These are phyloP conservation scores for Lucifuga dentata DNA, from an alignment of 2,113 vertebrate species.

Conservation along the genomic window DNA sequence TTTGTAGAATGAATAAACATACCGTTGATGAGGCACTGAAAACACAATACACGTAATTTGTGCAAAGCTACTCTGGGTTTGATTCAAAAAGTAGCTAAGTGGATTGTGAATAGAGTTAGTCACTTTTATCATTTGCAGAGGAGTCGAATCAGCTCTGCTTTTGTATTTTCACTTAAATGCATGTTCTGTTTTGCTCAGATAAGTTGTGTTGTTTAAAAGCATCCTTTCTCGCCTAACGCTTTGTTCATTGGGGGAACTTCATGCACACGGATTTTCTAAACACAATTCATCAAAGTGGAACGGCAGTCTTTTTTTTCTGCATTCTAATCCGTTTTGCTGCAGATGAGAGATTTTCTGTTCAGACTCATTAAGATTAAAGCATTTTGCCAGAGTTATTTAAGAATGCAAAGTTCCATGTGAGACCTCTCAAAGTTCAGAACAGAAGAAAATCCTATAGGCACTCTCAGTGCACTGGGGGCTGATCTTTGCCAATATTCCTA, in stretches of 20 bases:
- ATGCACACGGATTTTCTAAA: conserved; percentile 86
- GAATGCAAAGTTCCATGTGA: conserved; percentile 85
- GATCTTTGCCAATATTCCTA: conserved; percentile 78
- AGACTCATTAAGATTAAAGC: conserved; percentile 88
- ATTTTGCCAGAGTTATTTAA: conserved; percentile 84
- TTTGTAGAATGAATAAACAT: conserved; percentile 77
- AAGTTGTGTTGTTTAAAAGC: conserved; percentile 87
- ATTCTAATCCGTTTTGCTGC: conserved; percentile 86
- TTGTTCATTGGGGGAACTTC: conserved; percentile 84
- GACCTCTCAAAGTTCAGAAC: conserved; percentile 80
- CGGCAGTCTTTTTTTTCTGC: conserved; percentile 76
- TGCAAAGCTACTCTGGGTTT: conserved; percentile 83
- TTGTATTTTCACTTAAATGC: conserved; percentile 84
- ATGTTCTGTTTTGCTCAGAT: conserved; percentile 87
- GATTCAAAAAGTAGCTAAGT: conserved; percentile 81
- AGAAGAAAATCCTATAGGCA: conserved; percentile 82
- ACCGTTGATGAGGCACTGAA: conserved; percentile 73
- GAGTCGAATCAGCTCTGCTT: conserved; percentile 81
- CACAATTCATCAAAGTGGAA: conserved; percentile 89
- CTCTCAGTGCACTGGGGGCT: conserved; percentile 78
- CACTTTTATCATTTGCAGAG: conserved; percentile 83
- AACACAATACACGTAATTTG: conserved; percentile 83
- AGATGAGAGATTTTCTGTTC: conserved; percentile 88
- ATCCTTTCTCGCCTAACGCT: conserved; percentile 77
- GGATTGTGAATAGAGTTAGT: conserved; percentile 81